Evolutionary conservation across 2,113 vertebrate genomes (phyloP).

Genomic region (Myiozetetes cayanensis): DNA sequence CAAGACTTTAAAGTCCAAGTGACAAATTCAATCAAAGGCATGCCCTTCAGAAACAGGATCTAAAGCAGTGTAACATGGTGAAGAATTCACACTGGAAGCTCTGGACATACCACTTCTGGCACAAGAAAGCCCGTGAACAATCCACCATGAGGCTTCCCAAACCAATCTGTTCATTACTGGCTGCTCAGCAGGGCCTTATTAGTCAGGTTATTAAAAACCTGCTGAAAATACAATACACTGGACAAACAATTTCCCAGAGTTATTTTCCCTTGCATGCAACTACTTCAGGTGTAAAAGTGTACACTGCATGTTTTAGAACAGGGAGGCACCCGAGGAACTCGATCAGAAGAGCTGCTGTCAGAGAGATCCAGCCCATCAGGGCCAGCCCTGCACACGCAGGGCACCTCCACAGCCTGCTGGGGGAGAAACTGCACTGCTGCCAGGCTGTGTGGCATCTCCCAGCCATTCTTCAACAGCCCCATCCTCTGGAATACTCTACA

Average conservation of each 20-base stretch:
- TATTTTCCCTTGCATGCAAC: not conserved
- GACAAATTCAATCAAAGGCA: conserved; percentile 21
- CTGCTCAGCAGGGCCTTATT: not conserved
- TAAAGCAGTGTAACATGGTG: not conserved
- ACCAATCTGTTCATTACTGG: not conserved
- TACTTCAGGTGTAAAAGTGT: not conserved
- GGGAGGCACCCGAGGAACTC: rapidly evolving
- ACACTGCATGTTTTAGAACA: not conserved
- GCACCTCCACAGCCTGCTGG: not conserved
- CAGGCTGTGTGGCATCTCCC: not conserved
- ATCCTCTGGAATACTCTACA: not conserved
- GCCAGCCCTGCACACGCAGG: not conserved
- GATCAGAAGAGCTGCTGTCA: not conserved
- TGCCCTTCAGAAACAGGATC: conserved; percentile 7
- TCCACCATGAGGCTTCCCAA: not conserved
- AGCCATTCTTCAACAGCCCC: not conserved
- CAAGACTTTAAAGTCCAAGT: conserved; percentile 19
- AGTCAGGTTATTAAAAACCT: not conserved
- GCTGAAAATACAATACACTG: not conserved
- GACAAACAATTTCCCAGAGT: not conserved
- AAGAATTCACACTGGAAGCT: not conserved
- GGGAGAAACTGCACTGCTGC: not conserved
- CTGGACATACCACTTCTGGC: not conserved
- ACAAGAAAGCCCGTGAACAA: not conserved
- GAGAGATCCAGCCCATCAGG: rapidly evolving